A percentile compares a stretch with the other conserved stretches of the same genome.
Evolutionary conservation across 2,888 invertebrate species (phyloP).

Genomic region (Athrips mouffetella): DNA sequence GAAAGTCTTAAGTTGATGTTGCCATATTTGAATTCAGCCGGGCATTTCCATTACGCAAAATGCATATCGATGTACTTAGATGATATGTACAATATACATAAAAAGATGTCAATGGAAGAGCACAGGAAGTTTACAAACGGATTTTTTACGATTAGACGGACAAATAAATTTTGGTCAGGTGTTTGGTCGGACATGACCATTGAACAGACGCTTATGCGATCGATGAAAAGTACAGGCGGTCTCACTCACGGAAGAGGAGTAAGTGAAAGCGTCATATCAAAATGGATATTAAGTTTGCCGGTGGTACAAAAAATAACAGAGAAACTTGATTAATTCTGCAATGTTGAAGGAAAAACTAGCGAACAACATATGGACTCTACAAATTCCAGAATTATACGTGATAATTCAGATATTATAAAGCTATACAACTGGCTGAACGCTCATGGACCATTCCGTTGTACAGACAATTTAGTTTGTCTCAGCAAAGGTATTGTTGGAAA

Average conservation of each 20-base stretch:
- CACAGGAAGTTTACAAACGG: constrained; percentile 24
- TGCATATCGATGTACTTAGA: constrained; percentile 32
- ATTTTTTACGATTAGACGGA: constrained; percentile 33
- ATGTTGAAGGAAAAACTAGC: background rate
- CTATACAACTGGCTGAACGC: background rate
- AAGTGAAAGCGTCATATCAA: constrained; percentile 1
- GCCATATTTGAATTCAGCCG: constrained; percentile 13
- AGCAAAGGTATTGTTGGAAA: constrained; percentile 12
- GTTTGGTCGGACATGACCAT: constrained; percentile 30
- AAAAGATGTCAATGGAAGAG: constrained; percentile 25
- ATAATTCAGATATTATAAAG: constrained; percentile 1
- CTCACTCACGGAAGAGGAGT: constrained; percentile 8
- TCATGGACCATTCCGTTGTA: constrained; percentile 7
- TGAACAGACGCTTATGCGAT: constrained; percentile 8
- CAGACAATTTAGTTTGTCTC: constrained; percentile 6
- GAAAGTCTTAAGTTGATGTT: constrained; percentile 36
- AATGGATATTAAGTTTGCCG: background rate
- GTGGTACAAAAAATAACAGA: background rate
- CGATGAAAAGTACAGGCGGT: constrained; percentile 7
- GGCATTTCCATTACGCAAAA: constrained; percentile 29
- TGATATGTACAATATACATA: constrained; percentile 39
- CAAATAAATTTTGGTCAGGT: constrained; percentile 27
- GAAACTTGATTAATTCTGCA: constrained; percentile 8
- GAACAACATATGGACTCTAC: constrained; percentile 9
- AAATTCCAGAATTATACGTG: background rate